Evolutionary conservation across 2,797 vertebrate genomes (phyloP), one percentile per base, ranked within the genome.

Genomic region (Arremon aurantiirostris): DNA sequence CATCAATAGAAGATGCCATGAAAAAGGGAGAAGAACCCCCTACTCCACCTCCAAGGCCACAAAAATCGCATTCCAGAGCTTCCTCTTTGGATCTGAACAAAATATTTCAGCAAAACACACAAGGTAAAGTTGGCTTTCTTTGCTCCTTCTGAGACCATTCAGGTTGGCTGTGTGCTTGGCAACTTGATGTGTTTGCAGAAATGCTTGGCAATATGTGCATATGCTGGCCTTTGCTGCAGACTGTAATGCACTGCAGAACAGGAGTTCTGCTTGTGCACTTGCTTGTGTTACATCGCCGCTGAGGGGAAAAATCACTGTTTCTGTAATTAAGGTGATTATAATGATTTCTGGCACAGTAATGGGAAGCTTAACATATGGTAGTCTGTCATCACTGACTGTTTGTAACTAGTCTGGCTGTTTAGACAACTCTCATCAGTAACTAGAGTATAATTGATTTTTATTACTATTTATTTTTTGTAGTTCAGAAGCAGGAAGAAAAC

Each of bases 61-160:
- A 99, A 97, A 99, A 99, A 96, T 98, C 98, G 70, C 99, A 99
- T 98, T 99, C 99, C 94, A 98, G 99, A 95, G 99, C 99, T 95
- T 99, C 99, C 75, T 99, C 99, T 37, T 98, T 99, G 97, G 99
- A 99, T 97, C 98, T 99, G 94, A 99, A 99, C 98, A 99, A 99
- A 98, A 98, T 99, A 91, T 98, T 99, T 96, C 99, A 99, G 97
- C 99, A 99, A 97, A 98, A 98, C 17, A 95, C 97, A 76, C 98
- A 98, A 97, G 98, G 99, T 99, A 95, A 88, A 94, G 44, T 76
- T 89, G 86, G n/a, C 37, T 88, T 94, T 71, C 60, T 79, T 47
- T 49, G 30, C 32, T 49, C 13, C 53, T 90, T 92, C 56, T 73
- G 63, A 82, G 86, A 79, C 70, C 55, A 6, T 66, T 77, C 80